These are phyloP conservation scores for Standfussiana lucernea DNA, from an alignment of 2,888 invertebrate genomes.

Conservation along the genomic window DNA sequence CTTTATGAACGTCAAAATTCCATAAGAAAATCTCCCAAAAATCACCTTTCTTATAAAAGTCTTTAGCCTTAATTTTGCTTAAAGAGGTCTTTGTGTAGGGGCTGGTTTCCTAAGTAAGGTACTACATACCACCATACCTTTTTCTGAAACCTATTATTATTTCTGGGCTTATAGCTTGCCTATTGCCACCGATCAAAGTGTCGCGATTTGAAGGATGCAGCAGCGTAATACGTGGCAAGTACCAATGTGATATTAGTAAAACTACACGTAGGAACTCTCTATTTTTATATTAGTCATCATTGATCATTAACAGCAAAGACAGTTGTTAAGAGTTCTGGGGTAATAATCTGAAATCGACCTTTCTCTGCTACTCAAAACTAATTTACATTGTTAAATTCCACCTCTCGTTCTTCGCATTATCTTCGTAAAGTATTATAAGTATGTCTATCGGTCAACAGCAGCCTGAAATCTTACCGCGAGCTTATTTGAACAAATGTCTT, in stretches of 20 bases:
- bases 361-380: background rate
- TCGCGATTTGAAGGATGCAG: background rate
- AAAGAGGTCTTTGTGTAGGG: background rate
- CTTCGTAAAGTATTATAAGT: background rate
- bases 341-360: background rate
- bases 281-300: background rate
- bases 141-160: background rate
- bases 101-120: background rate
- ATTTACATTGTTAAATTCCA: background rate
- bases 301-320: background rate
- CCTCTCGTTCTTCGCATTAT: background rate
- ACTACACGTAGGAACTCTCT: background rate
- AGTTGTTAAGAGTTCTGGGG: background rate
- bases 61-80: too few species aligned
- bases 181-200: background rate
- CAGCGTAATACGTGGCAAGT: slow-evolving; percentile 2
- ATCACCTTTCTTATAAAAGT: background rate
- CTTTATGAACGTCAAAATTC: background rate
- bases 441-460: background rate
- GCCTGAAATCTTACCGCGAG: background rate
- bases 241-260: background rate
- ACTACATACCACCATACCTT: background rate
- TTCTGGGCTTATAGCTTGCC: background rate
- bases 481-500: background rate
- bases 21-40: background rate